Conservation (phyloP, 2,113 vertebrate genomes). For the Capricornis sumatraensis region DNA sequence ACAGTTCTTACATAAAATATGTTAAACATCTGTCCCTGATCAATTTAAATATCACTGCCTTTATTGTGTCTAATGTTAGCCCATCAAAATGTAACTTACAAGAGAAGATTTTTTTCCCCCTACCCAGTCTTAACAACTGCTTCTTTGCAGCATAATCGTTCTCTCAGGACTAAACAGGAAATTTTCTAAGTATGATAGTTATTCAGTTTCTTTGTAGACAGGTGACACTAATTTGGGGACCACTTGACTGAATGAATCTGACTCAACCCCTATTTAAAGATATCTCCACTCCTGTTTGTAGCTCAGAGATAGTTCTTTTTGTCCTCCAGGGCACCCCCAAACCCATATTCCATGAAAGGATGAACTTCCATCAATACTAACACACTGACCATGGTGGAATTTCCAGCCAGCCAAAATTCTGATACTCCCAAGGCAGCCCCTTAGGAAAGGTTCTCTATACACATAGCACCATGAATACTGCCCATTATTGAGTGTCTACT, state of each 20-base stretch:
- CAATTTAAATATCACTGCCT: slow-evolving; percentile 47
- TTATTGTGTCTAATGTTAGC: slow-evolving; percentile 44
- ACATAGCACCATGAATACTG: neutral
- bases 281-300: neutral
- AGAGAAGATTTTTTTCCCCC: neutral
- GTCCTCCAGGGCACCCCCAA: neutral
- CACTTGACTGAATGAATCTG: neutral
- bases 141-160: neutral
- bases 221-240: neutral
- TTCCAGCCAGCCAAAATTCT: neutral
- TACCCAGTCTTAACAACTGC: neutral
- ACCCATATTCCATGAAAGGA: neutral
- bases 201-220: neutral
- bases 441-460: neutral
- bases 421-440: no score
- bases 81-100: slow-evolving; percentile 35
- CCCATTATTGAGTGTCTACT: neutral
- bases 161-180: neutral
- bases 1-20: slow-evolving; percentile 54
- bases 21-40: slow-evolving; percentile 68
- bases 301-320: neutral
- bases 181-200: neutral
- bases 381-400: neutral
- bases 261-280: neutral
- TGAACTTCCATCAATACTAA: neutral